Percentiles rank a stretch among this genome's conserved stretches.
Conservation (phyloP, 2,797 vertebrate species). For the Spinus pinus region DNA sequence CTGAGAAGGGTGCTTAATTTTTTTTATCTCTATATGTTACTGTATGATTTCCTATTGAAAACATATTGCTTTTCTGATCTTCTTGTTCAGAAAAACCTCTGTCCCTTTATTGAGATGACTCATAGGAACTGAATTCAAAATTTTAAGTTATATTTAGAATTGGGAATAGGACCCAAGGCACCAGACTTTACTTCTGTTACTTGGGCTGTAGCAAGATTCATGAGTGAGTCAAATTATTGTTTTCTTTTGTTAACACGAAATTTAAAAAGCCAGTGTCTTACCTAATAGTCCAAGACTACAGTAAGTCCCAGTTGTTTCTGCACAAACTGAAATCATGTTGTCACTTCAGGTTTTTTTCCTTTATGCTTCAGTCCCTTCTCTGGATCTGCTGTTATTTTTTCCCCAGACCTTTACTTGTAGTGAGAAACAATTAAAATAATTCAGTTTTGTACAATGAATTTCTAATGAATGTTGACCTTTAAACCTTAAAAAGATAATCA, state of each 20-base stretch:
- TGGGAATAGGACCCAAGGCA: neutral
- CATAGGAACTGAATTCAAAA: neutral
- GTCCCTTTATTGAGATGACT: neutral
- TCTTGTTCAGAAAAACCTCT: neutral
- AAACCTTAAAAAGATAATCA: neutral
- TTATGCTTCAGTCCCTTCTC: neutral
- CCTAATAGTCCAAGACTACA: neutral
- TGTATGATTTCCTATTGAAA: neutral
- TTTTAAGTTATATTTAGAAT: neutral
- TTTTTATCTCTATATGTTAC: neutral
- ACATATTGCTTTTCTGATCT: neutral
- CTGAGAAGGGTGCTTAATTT: neutral
- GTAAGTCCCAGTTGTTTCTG: neutral
- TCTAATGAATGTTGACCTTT: neutral
- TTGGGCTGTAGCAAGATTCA: neutral
- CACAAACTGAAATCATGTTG: neutral
- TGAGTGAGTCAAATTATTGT: neutral
- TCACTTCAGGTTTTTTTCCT: neutral
- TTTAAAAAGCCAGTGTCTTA: neutral
- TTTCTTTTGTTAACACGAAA: neutral
- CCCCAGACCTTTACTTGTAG: neutral
- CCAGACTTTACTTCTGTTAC: neutral
- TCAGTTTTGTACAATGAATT: neutral
- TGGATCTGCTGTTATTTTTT: neutral
- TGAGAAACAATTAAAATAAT: neutral